phyloP scores from a whole-genome alignment of 1,140 invertebrate genomes.

The Diabrotica virgifera region DNA sequence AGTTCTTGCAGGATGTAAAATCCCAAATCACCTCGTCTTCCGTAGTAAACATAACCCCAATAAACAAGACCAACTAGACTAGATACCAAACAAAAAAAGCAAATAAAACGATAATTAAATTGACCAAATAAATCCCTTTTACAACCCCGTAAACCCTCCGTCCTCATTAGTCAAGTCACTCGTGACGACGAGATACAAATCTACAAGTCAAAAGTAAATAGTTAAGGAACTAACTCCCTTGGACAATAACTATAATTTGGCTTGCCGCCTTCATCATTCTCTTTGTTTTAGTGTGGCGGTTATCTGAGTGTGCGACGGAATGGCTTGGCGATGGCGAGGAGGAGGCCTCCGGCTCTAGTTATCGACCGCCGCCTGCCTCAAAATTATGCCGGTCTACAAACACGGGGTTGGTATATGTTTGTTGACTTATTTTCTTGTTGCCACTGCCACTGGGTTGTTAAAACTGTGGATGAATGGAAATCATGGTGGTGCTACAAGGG shows the following conservation, averaged over 20 bases:
- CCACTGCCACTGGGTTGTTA: neutral
- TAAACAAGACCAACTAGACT: no score
- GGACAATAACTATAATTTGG: conserved; percentile 11
- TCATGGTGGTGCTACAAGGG: no score
- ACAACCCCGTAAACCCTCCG: neutral
- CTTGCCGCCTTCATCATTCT: conserved; percentile 6
- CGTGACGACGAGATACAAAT: neutral
- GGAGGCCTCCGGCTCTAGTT: neutral
- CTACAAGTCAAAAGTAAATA: conserved; percentile 2
- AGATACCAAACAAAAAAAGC: no score
- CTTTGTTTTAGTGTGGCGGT: conserved; percentile 9
- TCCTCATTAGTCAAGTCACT: neutral
- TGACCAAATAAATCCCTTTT: neutral
- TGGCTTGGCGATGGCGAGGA: no score
- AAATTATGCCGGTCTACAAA: conserved; percentile 1
- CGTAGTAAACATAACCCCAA: no score
- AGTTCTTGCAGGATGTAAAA: no score
- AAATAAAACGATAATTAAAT: no score
- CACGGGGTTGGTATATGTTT: neutral
- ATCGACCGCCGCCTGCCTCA: neutral
- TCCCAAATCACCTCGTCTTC: no score
- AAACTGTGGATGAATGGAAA: no score
- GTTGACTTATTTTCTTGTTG: neutral
- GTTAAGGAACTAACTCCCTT: neutral
- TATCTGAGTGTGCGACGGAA: neutral